Evolutionary conservation across 2,797 vertebrate species (phyloP).

Genomic region (Coendou prehensilis): DNA sequence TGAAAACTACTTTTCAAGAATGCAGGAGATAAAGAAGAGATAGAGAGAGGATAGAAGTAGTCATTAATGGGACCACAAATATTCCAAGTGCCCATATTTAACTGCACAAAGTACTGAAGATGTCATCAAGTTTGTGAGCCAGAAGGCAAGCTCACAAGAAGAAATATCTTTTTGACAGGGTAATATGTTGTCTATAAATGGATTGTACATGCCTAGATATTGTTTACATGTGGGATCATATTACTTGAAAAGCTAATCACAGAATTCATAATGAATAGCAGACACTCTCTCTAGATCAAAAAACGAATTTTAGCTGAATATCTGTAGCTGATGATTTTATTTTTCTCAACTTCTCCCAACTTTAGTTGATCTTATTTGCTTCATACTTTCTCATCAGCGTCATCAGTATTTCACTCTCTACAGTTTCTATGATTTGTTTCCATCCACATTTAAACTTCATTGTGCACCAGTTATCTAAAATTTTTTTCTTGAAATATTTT

Average conservation of each 20-base stretch:
- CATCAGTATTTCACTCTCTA: not conserved
- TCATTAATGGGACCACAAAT: constrained; percentile 10
- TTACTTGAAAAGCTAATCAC: constrained; percentile 43
- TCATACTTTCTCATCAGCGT: not conserved
- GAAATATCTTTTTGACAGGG: constrained; percentile 45
- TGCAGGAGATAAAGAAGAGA: not conserved
- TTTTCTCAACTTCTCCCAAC: not conserved
- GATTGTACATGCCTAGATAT: constrained; percentile 5
- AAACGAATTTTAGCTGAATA: constrained; percentile 35
- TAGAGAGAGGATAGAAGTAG: not conserved
- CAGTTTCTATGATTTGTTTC: not conserved
- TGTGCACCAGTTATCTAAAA: not conserved
- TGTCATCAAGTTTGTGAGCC: constrained; percentile 47
- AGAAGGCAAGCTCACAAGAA: constrained; percentile 61
- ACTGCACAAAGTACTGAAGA: constrained; percentile 15
- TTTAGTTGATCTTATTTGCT: not conserved
- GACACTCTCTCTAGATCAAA: not conserved
- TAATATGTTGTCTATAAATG: constrained; percentile 41
- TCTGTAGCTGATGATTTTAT: not conserved
- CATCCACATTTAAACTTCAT: constrained; percentile 8
- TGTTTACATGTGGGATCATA: constrained; percentile 19
- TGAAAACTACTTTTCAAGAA: constrained; percentile 13
- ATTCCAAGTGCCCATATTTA: constrained; percentile 32
- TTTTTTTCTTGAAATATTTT: constrained; percentile 7
- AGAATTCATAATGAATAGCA: constrained; percentile 30